Percentiles rank a stretch among this genome's conserved stretches.
These are phyloP conservation scores for Cotesia glomerata DNA, from an alignment of 1,140 invertebrate genomes.

Conservation along the genomic window DNA sequence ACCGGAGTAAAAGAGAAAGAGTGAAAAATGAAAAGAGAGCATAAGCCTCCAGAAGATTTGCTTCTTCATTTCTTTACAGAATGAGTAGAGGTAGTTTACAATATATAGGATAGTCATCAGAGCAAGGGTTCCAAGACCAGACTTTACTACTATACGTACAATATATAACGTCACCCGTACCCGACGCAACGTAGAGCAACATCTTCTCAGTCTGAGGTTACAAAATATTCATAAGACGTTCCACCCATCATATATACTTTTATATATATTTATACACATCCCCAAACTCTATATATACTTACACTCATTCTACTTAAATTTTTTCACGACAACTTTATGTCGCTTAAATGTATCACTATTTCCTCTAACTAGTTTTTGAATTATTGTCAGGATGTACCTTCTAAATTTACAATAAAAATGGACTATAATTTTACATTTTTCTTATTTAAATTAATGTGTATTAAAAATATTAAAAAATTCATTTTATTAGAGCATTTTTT, in stretches of 20 bases:
- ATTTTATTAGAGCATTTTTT: no score
- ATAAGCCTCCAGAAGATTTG: not conserved
- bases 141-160: not conserved
- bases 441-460: no score
- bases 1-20: not conserved
- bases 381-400: no score
- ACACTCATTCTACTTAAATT: no score
- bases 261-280: not conserved
- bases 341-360: not conserved
- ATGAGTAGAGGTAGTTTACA: not conserved
- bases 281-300: not conserved
- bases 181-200: no score
- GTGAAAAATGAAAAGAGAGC: not conserved
- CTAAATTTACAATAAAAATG: no score
- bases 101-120: not conserved
- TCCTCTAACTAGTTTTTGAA: no score
- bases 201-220: no score
- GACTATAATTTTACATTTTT: no score
- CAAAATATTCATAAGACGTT: slow-evolving; percentile 9
- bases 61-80: slow-evolving; percentile 7
- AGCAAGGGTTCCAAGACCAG: not conserved
- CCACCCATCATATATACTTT: not conserved
- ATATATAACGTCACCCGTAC: no score
- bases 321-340: no score
- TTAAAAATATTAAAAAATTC: no score